Evolutionary conservation across 2,888 invertebrate species (phyloP).

Genomic region (Microctonus hyperodae): DNA sequence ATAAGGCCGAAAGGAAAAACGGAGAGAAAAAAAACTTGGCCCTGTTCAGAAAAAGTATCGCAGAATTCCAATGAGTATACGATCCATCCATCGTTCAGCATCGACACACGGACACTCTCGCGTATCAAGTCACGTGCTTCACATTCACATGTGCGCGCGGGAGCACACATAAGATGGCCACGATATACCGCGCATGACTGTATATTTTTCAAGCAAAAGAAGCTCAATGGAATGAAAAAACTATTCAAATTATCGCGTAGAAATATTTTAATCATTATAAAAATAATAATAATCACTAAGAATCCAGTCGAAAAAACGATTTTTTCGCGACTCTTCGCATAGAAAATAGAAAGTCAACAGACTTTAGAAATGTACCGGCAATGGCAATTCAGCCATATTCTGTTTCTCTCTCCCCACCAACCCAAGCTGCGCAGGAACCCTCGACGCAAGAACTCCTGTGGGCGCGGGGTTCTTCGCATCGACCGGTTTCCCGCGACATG

Average conservation of each 20-base stretch:
- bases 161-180: constrained; percentile 25
- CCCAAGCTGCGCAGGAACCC: constrained; percentile 12
- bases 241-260: neutral
- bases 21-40: neutral
- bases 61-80: constrained; percentile 15
- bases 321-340: constrained; percentile 19
- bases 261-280: neutral
- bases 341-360: constrained; percentile 26
- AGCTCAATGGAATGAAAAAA: neutral
- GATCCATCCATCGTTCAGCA: neutral
- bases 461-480: constrained; percentile 44
- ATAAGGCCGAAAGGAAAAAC: neutral
- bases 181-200: constrained; percentile 16
- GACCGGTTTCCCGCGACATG: constrained; percentile 48
- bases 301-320: neutral
- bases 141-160: constrained; percentile 25
- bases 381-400: constrained; percentile 31
- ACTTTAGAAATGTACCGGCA: constrained; percentile 16
- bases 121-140: constrained; percentile 20
- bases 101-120: constrained; percentile 17
- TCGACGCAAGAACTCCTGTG: constrained; percentile 30
- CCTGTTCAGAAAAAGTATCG: constrained; percentile 14
- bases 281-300: neutral
- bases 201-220: neutral
- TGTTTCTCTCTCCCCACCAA: constrained; percentile 24